Base-by-base conservation (phyloP, 2,113 vertebrate genomes). In the Menura novaehollandiae region DNA sequence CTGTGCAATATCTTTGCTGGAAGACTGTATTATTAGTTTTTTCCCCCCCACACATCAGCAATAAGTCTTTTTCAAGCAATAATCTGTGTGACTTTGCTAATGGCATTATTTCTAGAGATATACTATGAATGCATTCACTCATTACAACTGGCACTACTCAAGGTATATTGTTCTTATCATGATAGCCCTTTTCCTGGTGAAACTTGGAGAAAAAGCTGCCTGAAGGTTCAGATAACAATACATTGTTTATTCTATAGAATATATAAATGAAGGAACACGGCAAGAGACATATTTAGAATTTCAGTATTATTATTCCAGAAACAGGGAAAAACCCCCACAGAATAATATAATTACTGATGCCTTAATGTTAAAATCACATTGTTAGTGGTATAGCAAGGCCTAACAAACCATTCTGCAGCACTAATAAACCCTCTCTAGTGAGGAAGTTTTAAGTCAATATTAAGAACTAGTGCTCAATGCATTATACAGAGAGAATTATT, bases 391-490 rank as follows among this genome's bases (percentile, higher is more conserved):
- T 93, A 96, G 94, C 60, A 97, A 97, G 89, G 68, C 67, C 92
- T 96, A 96, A 97, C 64, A 97, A 97, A 89, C n/a, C 26, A 59
- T 12, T 28, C 7, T n/a, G 59, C 51, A 43, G 53, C 52, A 46
- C 35, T 21, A 74, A 80, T 64, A 93, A 91, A 72, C 41, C 93
- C 95, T 98, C 85, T 91, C 37, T 68, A 58, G 83, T 58, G 59
- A 93, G 43, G 51, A 77, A 75, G 89, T 96, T 78, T 97, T 95
- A 43, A 94, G 83, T 98, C 93, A 97, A 86, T 94, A 97, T 90
- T 82, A 96, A 91, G 93, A 98, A 98, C 98, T 97, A 98, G 63
- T 91, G 49, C 76, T 93, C 97, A 98, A 98, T 98, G 82, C 66
- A 80, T 96, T 92, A 46, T 35, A 92, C 59, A 91, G 91, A 97